A percentile compares a stretch with the other conserved stretches of the same genome.
Conservation (phyloP, 2,888 invertebrate genomes). For the Odontothrips loti region DNA sequence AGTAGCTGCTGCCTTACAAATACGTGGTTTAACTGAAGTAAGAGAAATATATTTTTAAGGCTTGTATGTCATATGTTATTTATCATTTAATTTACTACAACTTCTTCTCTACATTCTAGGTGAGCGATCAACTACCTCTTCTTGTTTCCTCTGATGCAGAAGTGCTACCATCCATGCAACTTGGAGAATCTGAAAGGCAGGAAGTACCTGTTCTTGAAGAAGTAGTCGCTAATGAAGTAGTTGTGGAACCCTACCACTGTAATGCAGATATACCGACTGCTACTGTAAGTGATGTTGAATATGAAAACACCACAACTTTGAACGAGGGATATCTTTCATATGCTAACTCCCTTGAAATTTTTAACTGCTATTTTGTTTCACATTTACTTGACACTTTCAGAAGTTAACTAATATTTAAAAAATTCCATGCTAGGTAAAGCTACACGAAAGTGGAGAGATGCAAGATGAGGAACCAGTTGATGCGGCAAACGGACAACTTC, state of each 20-base stretch:
- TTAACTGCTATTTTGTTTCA: too few relatives aligned
- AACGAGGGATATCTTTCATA: background rate
- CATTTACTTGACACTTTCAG: too few relatives aligned
- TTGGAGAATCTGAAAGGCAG: too few relatives aligned
- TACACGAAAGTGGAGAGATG: background rate
- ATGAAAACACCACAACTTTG: background rate
- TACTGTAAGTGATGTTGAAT: background rate
- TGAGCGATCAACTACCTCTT: background rate
- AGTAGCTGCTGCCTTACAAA: slow-evolving; percentile 46
- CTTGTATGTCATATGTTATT: background rate
- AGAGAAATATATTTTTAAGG: slow-evolving; percentile 43
- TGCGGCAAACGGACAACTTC: too few relatives aligned
- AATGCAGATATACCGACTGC: background rate
- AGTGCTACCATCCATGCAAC: background rate
- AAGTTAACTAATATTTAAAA: too few relatives aligned
- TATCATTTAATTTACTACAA: background rate
- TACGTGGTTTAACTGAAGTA: slow-evolving; percentile 47
- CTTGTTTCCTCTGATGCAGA: background rate
- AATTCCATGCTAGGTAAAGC: background rate
- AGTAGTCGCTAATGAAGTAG: too few relatives aligned
- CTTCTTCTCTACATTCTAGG: background rate
- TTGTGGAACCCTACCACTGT: background rate
- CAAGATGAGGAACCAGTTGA: too few relatives aligned
- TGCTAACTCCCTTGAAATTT: too few relatives aligned
- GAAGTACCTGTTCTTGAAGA: too few relatives aligned